These are phyloP conservation scores for Trichechus manatus DNA, from an alignment of 2,113 vertebrate species.

Conservation along the genomic window DNA sequence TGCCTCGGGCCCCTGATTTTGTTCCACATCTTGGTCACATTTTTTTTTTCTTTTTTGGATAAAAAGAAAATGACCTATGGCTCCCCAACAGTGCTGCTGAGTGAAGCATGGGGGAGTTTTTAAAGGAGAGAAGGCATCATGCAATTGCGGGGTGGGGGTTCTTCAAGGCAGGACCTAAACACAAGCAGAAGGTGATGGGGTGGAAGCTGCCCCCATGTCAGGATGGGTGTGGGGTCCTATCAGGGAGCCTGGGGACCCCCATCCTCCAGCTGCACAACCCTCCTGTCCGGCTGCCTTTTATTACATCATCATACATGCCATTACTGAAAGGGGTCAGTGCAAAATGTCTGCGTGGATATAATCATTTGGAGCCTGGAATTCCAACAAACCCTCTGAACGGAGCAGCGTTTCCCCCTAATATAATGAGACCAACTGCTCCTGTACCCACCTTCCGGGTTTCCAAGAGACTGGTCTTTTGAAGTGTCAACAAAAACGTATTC, in stretches of 20 bases:
- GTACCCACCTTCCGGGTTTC: background rate
- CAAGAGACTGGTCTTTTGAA: background rate
- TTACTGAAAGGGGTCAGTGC: fast-evolving
- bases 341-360: fast-evolving
- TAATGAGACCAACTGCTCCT: fast-evolving
- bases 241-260: fast-evolving
- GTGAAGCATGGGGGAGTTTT: background rate
- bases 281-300: background rate
- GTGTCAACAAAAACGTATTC: background rate
- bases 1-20: background rate
- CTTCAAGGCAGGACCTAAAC: background rate
- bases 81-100: background rate
- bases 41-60: background rate
- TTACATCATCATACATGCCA: fast-evolving
- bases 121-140: background rate
- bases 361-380: fast-evolving
- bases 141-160: background rate
- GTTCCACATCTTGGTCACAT: background rate
- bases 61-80: background rate
- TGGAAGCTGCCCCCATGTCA: too few relatives aligned
- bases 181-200: fast-evolving
- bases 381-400: fast-evolving
- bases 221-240: background rate
- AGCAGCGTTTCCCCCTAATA: fast-evolving
- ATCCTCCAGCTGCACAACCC: fast-evolving